Conservation (phyloP, 2,113 vertebrate species). For the Hemiprocne comata region DNA sequence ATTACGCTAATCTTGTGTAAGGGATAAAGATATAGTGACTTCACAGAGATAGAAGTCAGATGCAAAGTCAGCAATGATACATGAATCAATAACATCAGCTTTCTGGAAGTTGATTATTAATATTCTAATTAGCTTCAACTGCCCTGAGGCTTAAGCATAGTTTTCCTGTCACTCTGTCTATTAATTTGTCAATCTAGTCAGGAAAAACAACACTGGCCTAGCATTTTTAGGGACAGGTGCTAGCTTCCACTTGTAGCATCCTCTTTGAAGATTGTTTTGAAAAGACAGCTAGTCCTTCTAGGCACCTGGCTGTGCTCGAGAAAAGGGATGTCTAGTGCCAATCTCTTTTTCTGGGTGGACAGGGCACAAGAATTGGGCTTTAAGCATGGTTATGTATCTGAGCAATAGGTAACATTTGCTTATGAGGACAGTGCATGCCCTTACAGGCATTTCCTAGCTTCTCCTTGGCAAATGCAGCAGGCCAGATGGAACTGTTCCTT, state of each 20-base stretch:
- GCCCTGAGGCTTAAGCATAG: background rate
- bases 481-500: conserved; percentile 70
- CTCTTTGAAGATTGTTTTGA: background rate
- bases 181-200: background rate
- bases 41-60: background rate
- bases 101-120: background rate
- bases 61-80: background rate
- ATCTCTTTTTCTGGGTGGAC: background rate
- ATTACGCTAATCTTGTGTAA: background rate
- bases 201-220: background rate
- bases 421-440: conserved; percentile 18
- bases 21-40: background rate
- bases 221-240: background rate
- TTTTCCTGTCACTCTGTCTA: background rate
- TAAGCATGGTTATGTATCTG: background rate
- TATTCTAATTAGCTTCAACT: background rate
- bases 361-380: background rate
- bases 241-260: background rate
- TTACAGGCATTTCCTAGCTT: conserved; percentile 54
- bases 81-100: background rate
- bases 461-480: conserved; percentile 62
- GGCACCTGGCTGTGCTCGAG: background rate
- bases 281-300: background rate
- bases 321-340: background rate
- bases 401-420: conserved; percentile 40